A percentile compares a stretch with the other conserved stretches of the same genome.
Conservation (phyloP, 1,140 invertebrate species). For the Drosophila guanche region DNA sequence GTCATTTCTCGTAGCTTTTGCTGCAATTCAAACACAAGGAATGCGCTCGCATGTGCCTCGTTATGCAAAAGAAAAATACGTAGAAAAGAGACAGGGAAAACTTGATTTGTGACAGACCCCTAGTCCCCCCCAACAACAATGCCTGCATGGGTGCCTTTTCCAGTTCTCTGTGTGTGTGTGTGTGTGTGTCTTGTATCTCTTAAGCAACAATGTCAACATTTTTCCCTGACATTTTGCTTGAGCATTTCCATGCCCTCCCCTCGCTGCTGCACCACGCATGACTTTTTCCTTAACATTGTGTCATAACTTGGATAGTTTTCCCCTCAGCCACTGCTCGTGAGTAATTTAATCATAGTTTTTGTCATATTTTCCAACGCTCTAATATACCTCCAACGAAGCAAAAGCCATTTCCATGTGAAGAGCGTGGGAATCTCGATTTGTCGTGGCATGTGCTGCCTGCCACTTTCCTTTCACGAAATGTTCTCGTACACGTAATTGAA, state of each 20-base stretch:
- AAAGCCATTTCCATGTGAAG: constrained; percentile 19
- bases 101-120: constrained; percentile 46
- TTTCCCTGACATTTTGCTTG: constrained; percentile 60
- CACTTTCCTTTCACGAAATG: constrained; percentile 19
- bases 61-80: constrained; percentile 51
- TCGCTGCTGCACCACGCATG: neutral
- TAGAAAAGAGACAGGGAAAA: constrained; percentile 40
- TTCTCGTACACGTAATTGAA: constrained; percentile 24
- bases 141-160: constrained; percentile 12
- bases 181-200: constrained; percentile 49
- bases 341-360: constrained; percentile 55
- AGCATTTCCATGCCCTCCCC: constrained; percentile 25
- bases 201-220: constrained; percentile 69
- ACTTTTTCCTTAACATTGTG: constrained; percentile 36
- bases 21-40: constrained; percentile 37
- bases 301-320: constrained; percentile 47
- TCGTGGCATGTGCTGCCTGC: constrained; percentile 46
- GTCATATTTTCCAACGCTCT: neutral
- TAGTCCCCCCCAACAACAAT: constrained; percentile 11
- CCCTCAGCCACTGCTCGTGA: constrained; percentile 7
- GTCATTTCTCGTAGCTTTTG: constrained; percentile 21
- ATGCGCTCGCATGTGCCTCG: constrained; percentile 25
- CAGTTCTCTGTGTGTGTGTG: constrained; percentile 2
- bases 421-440: constrained; percentile 71
- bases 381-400: constrained; percentile 6